Evolutionary conservation across 2,888 invertebrate species (phyloP), one percentile per base, ranked within the genome.

Genomic region (Acanthococcus lagerstroemiae): DNA sequence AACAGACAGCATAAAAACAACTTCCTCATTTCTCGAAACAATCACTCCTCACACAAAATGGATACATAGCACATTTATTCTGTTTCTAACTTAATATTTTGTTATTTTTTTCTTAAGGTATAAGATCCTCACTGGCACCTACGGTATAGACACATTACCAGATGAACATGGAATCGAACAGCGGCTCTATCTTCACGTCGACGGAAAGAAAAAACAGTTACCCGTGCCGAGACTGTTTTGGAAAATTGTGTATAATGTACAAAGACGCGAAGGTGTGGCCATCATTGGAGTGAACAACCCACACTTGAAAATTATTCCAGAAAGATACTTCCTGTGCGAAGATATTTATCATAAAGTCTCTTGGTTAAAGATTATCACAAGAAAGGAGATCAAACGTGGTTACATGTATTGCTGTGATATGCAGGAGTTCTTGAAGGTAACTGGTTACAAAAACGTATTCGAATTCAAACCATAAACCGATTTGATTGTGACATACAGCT

Each of bases 271-370:
- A 3, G 84, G 82, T 0, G 78, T 82, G 1, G 84, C 81, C 1
- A 81, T 84, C 71, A 72, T 85, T 5, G 80, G 82, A 50, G 79
- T 83, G 66, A 85, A 85, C 75, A 84, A 85, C 72, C 84, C 85
- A 0, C 78, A 81, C 74, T 46, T 55, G 22, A 66, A 70, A 4
- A 67, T 67, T 12, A 66, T 69, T 9, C 56, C 68, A 1, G 71
- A 72, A 2, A 72, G 73, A 58, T 67, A 72, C 25, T 44, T 74
- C 12, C 74, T 83, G 69, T 84, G 84, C 73, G 70, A 74, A 19
- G 78, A 80, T 55, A 79, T 84, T 71, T 76, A 75, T 71, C 7
- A 60, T 37, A 50, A 69, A 68, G 71, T 77, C 44, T 52, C 71
- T 1, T 85, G 85, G 85, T 73, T 85, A n/a, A 74, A 73, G 1